These are phyloP conservation scores for Ceyx erithaca DNA, from an alignment of 2,797 vertebrate species.

Conservation along the genomic window DNA sequence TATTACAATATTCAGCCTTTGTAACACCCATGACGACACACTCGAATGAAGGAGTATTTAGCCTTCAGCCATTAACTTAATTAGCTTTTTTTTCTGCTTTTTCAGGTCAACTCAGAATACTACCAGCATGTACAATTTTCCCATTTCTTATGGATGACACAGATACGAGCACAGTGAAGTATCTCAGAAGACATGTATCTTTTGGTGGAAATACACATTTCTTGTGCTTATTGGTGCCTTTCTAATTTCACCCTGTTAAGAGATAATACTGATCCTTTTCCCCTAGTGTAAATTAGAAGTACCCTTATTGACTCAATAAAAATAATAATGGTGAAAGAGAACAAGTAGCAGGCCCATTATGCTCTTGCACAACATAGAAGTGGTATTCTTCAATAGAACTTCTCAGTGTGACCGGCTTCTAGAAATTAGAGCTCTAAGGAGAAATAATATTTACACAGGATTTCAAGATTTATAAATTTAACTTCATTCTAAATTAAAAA, in stretches of 20 bases:
- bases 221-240: neutral
- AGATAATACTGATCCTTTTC: neutral
- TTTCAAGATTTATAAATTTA: neutral
- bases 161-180: neutral
- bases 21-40: neutral
- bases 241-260: neutral
- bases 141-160: neutral
- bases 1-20: neutral
- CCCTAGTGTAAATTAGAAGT: neutral
- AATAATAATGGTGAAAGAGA: neutral
- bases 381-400: neutral
- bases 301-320: neutral
- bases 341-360: neutral
- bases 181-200: neutral
- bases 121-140: neutral
- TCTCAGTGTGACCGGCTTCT: neutral
- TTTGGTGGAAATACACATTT: neutral
- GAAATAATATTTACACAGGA: neutral
- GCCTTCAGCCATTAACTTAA: conserved; percentile 12
- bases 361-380: neutral
- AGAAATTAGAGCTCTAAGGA: neutral
- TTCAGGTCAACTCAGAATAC: neutral
- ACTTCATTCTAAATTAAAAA: neutral
- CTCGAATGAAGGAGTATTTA: conserved; percentile 1
- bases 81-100: conserved; percentile 9